Evolutionary conservation across 2,888 invertebrate species (phyloP).

Genomic region (Acronicta aceris): DNA sequence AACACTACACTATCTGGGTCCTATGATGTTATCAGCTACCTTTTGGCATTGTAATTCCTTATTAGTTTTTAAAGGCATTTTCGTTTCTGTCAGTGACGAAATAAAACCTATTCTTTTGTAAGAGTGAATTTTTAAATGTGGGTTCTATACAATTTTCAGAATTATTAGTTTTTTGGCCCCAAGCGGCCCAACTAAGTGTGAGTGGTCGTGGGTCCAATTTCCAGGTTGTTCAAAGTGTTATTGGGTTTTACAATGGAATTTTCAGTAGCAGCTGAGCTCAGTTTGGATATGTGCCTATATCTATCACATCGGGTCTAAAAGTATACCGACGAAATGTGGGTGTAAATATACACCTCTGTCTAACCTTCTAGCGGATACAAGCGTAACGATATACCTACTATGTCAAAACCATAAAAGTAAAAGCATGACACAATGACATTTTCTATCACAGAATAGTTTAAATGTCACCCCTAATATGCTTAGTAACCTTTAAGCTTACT

Average conservation of each 20-base stretch:
- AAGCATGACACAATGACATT: not conserved
- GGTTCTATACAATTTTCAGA: too few relatives aligned
- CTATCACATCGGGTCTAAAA: too few relatives aligned
- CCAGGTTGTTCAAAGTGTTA: not conserved
- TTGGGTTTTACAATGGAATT: too few relatives aligned
- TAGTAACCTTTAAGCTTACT: not conserved
- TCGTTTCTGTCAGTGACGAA: not conserved
- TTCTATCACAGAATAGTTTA: not conserved
- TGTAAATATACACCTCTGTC: too few relatives aligned
- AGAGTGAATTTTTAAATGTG: too few relatives aligned
- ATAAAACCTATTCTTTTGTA: not conserved
- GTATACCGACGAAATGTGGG: too few relatives aligned
- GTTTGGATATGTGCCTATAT: too few relatives aligned
- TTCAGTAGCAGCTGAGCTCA: too few relatives aligned
- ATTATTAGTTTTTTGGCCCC: too few relatives aligned
- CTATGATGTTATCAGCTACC: not conserved
- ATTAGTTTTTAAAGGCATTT: conserved; percentile 8
- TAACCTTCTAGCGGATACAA: too few relatives aligned
- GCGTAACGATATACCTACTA: not conserved
- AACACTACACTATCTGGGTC: not conserved
- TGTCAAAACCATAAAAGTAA: not conserved
- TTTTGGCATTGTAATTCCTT: not conserved
- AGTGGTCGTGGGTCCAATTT: not conserved
- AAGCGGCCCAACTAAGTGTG: too few relatives aligned
- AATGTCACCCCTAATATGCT: conserved; percentile 2